Base-by-base conservation (phyloP, 2,797 vertebrate species). In the Eremophila alpestris region DNA sequence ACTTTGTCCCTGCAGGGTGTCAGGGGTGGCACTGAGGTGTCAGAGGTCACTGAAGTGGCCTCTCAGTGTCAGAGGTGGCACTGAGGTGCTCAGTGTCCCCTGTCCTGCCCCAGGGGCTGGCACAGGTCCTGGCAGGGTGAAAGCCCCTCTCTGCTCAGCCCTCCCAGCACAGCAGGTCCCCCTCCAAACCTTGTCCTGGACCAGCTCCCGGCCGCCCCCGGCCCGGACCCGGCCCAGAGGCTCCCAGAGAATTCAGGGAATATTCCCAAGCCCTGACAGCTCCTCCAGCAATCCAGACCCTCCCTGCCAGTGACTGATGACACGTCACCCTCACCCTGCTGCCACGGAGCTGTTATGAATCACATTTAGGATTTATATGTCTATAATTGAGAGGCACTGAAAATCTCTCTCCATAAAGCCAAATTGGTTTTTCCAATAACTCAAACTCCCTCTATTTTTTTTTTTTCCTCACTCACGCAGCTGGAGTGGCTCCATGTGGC, bases 171-270 rank as follows among this genome's bases (percentile, higher is more conserved):
- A 3, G 34, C 51, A 29, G 51, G 7, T 11, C 24, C 52, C 48
- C 1, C 34, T 11, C 36, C 71, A 20, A 4, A 24, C 1, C 15
- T 0, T 0, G 4, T 4, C 43, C 64, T 7, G 55, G 41, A 18
- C 3, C 0, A 13, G 64, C 5, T 29, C 49, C 58, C 6, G 2
- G 4, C 48, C 13, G 30, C n/a, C 8, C 2, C 6, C 45, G 7
- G 2, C 40, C 5, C 4, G 2, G 30, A 18, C 7, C 48, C 56
- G 21, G 56, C 59, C 1, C 30, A 3, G 73, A 10, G 43, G 34
- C 56, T 10, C 10, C 1, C 2, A 3, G 49, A 10, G 36, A 62
- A 2, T 3, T 8, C 81, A 3, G 1, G 0, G 3, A 54, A 46
- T 14, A 2, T 7, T 20, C 30, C 7, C 2, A 26, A 32, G 56